Evolutionary conservation across 2,113 vertebrate genomes (phyloP).

Genomic region (Petroica traversi): DNA sequence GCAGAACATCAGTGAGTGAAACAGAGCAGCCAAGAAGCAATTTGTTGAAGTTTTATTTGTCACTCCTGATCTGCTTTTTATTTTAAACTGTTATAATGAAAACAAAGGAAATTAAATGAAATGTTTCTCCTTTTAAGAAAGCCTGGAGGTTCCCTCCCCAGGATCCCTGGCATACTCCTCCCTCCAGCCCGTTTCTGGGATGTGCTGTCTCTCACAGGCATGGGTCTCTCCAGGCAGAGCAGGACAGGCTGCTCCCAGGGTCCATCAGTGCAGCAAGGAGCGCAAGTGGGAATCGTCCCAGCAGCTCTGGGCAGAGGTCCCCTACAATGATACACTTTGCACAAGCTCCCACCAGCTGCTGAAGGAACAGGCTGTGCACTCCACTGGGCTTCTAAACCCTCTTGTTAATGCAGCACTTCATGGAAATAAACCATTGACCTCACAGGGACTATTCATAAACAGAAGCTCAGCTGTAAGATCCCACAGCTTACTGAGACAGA

Average conservation of each 20-base stretch:
- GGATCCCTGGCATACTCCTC: rapidly evolving
- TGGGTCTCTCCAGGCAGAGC: not conserved
- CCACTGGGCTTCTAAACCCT: not conserved
- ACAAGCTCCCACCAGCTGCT: rapidly evolving
- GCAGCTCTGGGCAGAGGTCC: not conserved
- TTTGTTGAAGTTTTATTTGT: not conserved
- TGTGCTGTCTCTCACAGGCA: rapidly evolving
- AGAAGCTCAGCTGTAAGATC: not conserved
- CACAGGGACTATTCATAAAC: not conserved
- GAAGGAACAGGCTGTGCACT: not conserved
- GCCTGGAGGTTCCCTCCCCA: not conserved
- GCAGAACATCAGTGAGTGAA: not conserved
- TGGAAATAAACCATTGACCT: not conserved
- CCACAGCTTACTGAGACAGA: rapidly evolving
- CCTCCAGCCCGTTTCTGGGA: rapidly evolving
- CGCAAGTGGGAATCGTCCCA: not conserved
- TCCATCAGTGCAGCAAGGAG: rapidly evolving
- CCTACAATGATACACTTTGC: not conserved
- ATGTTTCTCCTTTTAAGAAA: not conserved
- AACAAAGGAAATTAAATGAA: not conserved
- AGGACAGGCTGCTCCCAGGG: not conserved
- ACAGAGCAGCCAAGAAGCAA: not conserved
- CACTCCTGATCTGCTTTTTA: not conserved
- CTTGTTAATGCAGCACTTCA: not conserved
- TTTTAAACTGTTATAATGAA: not conserved